Evolutionary conservation across 1,140 invertebrate genomes (phyloP).

Genomic region (Oscheius sp.): DNA sequence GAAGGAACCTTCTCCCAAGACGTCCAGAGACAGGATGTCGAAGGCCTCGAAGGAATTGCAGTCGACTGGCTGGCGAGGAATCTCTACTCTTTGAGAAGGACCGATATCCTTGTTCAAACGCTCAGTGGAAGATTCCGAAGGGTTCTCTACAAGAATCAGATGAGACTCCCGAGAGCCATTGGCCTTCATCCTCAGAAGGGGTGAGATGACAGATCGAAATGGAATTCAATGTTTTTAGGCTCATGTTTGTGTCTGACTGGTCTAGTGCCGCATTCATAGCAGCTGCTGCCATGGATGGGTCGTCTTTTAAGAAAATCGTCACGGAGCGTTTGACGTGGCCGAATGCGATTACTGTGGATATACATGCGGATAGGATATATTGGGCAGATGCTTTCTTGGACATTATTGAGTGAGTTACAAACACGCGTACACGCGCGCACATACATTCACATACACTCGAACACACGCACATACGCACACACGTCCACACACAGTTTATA

Average conservation of each 20-base stretch:
- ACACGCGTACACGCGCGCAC: too few relatives aligned
- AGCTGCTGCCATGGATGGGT: slow-evolving; percentile 92
- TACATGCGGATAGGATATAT: slow-evolving; percentile 77
- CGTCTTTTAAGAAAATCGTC: slow-evolving; percentile 76
- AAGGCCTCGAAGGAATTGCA: slow-evolving; percentile 51
- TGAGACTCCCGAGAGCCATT: slow-evolving; percentile 87
- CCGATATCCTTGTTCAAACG: slow-evolving; percentile 46
- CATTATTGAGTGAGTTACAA: slow-evolving; percentile 78
- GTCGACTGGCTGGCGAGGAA: slow-evolving; percentile 50
- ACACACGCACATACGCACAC: too few relatives aligned
- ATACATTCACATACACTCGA: too few relatives aligned
- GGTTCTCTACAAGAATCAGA: slow-evolving; percentile 76
- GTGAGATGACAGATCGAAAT: slow-evolving; percentile 40
- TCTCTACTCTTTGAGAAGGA: slow-evolving; percentile 35
- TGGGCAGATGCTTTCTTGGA: slow-evolving; percentile 94
- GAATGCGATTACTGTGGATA: slow-evolving; percentile 83
- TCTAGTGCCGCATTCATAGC: slow-evolving; percentile 80
- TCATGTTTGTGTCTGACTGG: slow-evolving; percentile 51
- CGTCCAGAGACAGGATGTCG: slow-evolving; percentile 49
- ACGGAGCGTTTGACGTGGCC: slow-evolving; percentile 77
- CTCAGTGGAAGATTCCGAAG: slow-evolving; percentile 68
- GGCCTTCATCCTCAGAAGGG: slow-evolving; percentile 93
- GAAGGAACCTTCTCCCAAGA: slow-evolving; percentile 45
- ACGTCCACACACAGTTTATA: too few relatives aligned
- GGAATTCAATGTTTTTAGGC: slow-evolving; percentile 30